Base-by-base conservation (phyloP, 2,888 invertebrate genomes). In the Tachina fera region DNA sequence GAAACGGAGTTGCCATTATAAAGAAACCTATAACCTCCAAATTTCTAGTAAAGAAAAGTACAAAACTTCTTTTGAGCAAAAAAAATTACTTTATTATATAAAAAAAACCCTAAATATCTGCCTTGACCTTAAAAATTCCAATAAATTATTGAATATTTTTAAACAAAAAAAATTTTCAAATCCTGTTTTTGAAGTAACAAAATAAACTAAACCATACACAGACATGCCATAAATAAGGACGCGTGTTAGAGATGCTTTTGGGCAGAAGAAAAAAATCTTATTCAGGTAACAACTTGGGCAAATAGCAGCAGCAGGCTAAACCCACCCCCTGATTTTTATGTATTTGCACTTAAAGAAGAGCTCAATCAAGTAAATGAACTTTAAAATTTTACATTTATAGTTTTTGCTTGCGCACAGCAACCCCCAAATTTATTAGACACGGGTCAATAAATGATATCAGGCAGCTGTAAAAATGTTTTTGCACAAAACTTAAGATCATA, bases 351-450 rank as follows among this genome's bases (percentile, higher is more conserved):
- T 79, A 11, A 63, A 70, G 68, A 63, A 22, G 41, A 11, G 58
- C 61, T 43, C 1, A 61, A 31, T 31, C 31, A 61, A 31, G 61
- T 31, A 58, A 70, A 49, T 31, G 22, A 76, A 76, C 39, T 76
- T 80, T 67, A 22, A 11, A 56, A 63, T 51, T 31, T 49, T 58
- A 22, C 14, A 43, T 14, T 60, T 19, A 39, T 9, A 63, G 22
- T 41, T 19, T 68, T 9, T 16, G 10, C 31, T 14, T 11, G 22
- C 5, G 10, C 16, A 13, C 61, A 72, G 31, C 83, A 77, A 83
- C 83, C 79, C 83, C 83, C 63, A 65, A 60, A 79, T 65, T 68
- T 82, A 82, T 75, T 71, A 71, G 72, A 67, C 79, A 72, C 76
- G 76, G 80, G 67, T 61, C 79, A 80, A 68, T 56, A 61, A 31